Evolutionary conservation across 2,797 vertebrate genomes (phyloP).

Genomic region (Sternarchorhynchus goeldii): DNA sequence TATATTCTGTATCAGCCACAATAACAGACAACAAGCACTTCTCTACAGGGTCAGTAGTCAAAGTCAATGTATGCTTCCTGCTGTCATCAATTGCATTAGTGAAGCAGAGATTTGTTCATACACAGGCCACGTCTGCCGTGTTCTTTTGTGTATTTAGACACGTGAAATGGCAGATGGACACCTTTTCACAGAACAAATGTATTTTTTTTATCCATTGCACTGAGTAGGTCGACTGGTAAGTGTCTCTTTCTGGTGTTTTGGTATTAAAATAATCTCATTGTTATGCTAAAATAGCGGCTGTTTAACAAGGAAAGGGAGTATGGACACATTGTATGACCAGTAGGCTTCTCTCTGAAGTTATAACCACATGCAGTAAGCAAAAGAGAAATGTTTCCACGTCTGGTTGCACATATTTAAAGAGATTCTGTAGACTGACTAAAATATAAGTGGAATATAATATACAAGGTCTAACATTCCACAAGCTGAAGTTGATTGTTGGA

Average conservation of each 20-base stretch:
- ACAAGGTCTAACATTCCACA: too few relatives aligned
- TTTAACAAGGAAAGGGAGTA: too few relatives aligned
- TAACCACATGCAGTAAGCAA: too few relatives aligned
- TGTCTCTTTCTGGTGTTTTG: neutral
- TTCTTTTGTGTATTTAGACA: constrained; percentile 4
- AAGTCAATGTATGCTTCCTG: neutral
- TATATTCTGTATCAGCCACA: neutral
- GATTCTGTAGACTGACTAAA: too few relatives aligned
- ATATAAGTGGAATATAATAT: too few relatives aligned
- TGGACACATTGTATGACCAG: too few relatives aligned
- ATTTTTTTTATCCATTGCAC: neutral
- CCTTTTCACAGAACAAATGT: neutral
- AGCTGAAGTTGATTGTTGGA: too few relatives aligned
- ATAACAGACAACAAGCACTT: neutral
- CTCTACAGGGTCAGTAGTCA: neutral
- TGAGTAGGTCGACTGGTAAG: neutral
- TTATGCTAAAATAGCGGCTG: too few relatives aligned
- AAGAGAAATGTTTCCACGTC: too few relatives aligned
- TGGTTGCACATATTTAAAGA: too few relatives aligned
- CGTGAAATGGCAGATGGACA: neutral
- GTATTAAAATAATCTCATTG: neutral
- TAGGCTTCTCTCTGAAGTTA: too few relatives aligned
- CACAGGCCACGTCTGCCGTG: neutral
- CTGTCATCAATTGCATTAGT: constrained; percentile 1
- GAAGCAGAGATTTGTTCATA: neutral